Base-by-base conservation (phyloP, 2,797 vertebrate genomes). In the Xenentodon cancila region DNA sequence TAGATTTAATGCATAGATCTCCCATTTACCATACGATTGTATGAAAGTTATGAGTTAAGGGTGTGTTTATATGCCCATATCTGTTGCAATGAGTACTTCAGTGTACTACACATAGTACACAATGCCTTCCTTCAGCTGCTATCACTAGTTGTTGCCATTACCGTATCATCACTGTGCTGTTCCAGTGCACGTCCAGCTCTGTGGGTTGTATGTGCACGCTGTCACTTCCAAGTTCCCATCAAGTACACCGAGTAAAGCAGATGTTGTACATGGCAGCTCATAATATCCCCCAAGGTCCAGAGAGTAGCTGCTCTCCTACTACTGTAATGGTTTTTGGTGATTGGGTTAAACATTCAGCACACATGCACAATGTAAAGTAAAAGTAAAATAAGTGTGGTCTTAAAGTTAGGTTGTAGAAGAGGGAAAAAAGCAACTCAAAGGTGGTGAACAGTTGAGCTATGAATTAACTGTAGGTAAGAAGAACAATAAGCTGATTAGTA, bases 171-270 rank as follows among this genome's bases (percentile, higher is more conserved):
- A 13, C 32, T 49, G 20, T 37, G 32, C 49, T 42, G 15, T 22
- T 47, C 27, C 40, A 49, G 48, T 12, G 50, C 12, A 45, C 11
- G 11, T 37, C 51, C 9, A 46, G 56, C 57, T 37, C 9, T 55
- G 47, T 21, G n/a, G 9, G 32, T 25, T 59, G 34, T 37, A 7
- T 27, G 34, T 37, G 34, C 12, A 13, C 4, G 34, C 34, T 37
- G 34, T 37, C n/a, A 22, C 40, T 53, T 53, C 20, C 21, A 53
- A 20, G 42, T 37, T 70, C 50, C n/a, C 27, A 27, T 59, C 45
- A 54, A 15, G 9, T n/a, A 17, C 42, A 46, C 22, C 17, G 4
- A 49, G 42, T 44, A 40, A 37, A 49, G 47, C 27, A 25, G 25
- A 4, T 15, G 13, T 37, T 37, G 32, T 32, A 12, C 7, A 45